phyloP scores from a whole-genome alignment of 2,797 vertebrate species.

The Anguilla megastoma region DNA sequence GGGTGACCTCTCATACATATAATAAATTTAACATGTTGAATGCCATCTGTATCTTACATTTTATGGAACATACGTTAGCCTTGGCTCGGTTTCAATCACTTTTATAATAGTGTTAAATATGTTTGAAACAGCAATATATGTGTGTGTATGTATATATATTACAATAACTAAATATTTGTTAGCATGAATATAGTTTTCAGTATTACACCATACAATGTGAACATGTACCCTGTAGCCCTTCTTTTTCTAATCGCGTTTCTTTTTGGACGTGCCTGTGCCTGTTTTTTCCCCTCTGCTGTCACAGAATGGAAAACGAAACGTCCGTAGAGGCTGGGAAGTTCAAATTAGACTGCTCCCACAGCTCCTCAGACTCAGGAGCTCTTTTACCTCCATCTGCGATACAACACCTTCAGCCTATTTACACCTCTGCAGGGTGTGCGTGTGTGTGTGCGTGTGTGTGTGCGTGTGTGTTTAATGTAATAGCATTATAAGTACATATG shows the following conservation, averaged over 20 bases:
- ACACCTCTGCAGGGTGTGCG: constrained; percentile 50
- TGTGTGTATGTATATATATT: neutral
- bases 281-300: constrained; percentile 12
- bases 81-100: neutral
- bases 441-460: neutral
- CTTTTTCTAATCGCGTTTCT: neutral
- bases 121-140: neutral
- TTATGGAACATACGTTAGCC: neutral
- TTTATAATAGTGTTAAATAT: neutral
- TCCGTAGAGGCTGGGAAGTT: constrained; percentile 29
- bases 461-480: neutral
- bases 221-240: neutral
- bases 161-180: neutral
- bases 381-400: constrained; percentile 50
- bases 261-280: constrained; percentile 34
- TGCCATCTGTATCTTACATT: neutral
- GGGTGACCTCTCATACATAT: neutral
- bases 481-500: neutral
- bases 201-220: neutral
- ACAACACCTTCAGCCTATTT: constrained; percentile 57
- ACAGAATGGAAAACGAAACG: constrained; percentile 24
- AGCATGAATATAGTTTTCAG: neutral
- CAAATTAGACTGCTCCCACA: constrained; percentile 37
- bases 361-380: constrained; percentile 44
- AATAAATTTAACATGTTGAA: neutral